Conservation (phyloP, 1,140 invertebrate species). For the Oreohelix idahoensis region DNA sequence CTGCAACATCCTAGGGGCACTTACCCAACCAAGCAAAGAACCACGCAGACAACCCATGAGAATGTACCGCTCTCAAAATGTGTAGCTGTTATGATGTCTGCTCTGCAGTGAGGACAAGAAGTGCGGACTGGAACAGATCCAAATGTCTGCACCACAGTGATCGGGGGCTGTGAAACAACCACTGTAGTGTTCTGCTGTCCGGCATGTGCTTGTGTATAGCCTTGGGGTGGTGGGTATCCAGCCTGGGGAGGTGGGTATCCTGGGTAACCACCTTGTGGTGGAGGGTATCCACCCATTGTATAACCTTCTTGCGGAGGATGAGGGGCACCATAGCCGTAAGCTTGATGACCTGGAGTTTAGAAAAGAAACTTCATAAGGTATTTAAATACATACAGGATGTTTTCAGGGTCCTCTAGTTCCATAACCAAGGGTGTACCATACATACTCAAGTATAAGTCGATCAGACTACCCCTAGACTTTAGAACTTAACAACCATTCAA, state of each 20-base stretch:
- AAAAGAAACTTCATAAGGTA: not conserved
- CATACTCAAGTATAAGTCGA: too few relatives aligned
- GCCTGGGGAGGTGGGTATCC: slow-evolving; percentile 37
- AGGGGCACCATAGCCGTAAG: not conserved
- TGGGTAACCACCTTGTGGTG: not conserved
- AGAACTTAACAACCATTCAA: too few relatives aligned
- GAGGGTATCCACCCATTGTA: not conserved
- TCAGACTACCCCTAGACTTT: too few relatives aligned
- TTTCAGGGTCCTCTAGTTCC: too few relatives aligned
- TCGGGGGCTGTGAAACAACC: slow-evolving; percentile 51
- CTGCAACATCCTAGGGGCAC: too few relatives aligned
- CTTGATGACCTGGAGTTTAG: not conserved
- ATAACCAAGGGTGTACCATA: too few relatives aligned
- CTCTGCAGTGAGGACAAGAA: slow-evolving; percentile 54
- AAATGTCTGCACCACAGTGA: slow-evolving; percentile 51
- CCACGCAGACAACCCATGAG: slow-evolving; percentile 52
- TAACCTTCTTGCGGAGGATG: not conserved
- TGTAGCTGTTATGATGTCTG: slow-evolving; percentile 57
- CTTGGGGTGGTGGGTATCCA: not conserved
- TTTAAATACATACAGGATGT: too few relatives aligned
- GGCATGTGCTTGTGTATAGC: not conserved
- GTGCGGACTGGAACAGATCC: slow-evolving; percentile 50
- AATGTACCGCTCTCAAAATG: slow-evolving; percentile 56
- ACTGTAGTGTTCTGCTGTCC: slow-evolving; percentile 45
- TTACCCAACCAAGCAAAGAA: slow-evolving; percentile 57